A percentile compares a stretch with the other conserved stretches of the same genome.
phyloP scores from a whole-genome alignment of 2,113 vertebrate species.

The Calonectris borealis region DNA sequence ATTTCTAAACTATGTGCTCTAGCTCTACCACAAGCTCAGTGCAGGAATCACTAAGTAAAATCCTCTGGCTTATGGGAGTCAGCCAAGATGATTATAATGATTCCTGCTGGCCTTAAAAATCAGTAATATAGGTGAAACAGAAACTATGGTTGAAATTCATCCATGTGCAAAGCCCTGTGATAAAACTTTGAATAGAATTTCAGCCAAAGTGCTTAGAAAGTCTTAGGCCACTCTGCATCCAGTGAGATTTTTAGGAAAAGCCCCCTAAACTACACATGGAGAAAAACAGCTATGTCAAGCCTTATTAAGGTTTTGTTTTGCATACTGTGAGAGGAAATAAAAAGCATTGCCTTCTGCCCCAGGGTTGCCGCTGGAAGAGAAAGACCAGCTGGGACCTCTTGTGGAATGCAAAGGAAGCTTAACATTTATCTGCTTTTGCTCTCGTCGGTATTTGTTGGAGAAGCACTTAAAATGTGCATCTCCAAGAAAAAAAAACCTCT shows the following conservation, averaged over 20 bases:
- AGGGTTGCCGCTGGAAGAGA: slow-evolving; percentile 33
- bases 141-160: not conserved
- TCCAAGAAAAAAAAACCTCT: not conserved
- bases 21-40: not conserved
- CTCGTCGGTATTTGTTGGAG: not conserved
- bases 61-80: not conserved
- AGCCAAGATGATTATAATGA: not conserved
- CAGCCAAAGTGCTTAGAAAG: not conserved
- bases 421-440: slow-evolving; percentile 29
- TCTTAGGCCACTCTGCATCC: not conserved
- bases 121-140: not conserved
- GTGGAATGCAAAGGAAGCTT: slow-evolving; percentile 63
- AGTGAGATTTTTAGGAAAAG: not conserved
- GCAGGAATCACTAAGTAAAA: not conserved
- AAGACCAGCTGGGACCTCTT: slow-evolving; percentile 61
- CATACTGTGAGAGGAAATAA: slow-evolving; percentile 16
- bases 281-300: not conserved
- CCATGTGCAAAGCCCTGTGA: not conserved
- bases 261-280: not conserved
- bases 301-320: slow-evolving; percentile 1
- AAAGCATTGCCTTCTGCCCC: slow-evolving; percentile 36
- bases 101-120: not conserved
- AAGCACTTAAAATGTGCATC: not conserved
- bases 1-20: not conserved
- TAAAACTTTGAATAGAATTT: not conserved